Evolutionary conservation across 2,113 vertebrate genomes (phyloP).

Genomic region (Hippolais icterina): DNA sequence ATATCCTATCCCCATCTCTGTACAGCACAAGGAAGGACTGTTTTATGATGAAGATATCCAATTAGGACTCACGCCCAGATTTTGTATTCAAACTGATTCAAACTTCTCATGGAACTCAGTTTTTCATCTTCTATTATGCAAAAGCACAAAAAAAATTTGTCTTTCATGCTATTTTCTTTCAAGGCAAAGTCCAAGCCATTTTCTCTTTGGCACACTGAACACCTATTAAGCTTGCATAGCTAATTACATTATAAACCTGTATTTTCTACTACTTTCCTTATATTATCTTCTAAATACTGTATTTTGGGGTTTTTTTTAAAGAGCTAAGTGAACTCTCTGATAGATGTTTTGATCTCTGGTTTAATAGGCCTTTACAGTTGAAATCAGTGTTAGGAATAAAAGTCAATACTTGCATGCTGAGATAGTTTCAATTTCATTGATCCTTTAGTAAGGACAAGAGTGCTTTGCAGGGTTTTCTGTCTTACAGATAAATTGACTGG

Average conservation of each 20-base stretch:
- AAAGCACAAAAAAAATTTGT: neutral
- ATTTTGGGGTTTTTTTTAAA: neutral
- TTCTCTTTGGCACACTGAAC: neutral
- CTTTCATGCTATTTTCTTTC: neutral
- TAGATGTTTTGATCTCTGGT: constrained; percentile 4
- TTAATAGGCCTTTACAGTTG: neutral
- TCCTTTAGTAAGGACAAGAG: neutral
- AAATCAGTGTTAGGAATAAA: constrained; percentile 1
- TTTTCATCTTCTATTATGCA: neutral
- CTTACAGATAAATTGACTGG: neutral
- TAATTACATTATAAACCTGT: neutral
- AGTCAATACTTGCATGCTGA: neutral
- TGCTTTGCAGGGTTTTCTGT: neutral
- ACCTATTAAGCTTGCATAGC: neutral
- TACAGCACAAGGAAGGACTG: neutral
- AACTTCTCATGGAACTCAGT: neutral
- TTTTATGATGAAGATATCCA: neutral
- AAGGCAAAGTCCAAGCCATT: neutral
- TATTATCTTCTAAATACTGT: neutral
- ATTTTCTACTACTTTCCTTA: neutral
- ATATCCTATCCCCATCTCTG: neutral
- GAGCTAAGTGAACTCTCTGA: neutral
- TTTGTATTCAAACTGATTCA: neutral
- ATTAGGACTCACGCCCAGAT: neutral
- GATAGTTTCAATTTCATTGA: neutral